Conservation (phyloP, 2,797 vertebrate genomes). For the Microctenopoma lineatum region DNA sequence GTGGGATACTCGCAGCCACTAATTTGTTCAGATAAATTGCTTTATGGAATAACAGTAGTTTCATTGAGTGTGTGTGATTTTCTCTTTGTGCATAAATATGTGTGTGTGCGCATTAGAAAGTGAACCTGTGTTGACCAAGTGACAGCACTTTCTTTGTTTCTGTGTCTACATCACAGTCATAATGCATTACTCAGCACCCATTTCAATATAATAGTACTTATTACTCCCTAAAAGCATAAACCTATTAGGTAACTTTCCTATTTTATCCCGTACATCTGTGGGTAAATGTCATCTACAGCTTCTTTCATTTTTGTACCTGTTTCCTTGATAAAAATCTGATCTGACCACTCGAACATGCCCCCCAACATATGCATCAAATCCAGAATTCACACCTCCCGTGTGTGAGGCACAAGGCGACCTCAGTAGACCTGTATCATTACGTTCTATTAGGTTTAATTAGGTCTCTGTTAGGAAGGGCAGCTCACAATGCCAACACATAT, state of each 20-base stretch:
- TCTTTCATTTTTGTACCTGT: background rate
- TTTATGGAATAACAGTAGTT: conserved; percentile 47
- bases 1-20: conserved; percentile 47
- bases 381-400: conserved; percentile 7
- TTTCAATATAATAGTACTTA: conserved; percentile 15
- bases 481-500: conserved; percentile 17
- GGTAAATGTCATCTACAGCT: background rate
- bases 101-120: conserved; percentile 19
- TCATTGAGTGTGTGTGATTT: conserved; percentile 44
- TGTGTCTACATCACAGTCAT: conserved; percentile 1
- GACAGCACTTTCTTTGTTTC: conserved; percentile 24
- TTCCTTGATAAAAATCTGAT: background rate
- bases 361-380: background rate
- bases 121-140: conserved; percentile 26
- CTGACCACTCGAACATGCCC: background rate
- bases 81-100: conserved; percentile 4
- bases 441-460: conserved; percentile 53
- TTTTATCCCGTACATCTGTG: background rate
- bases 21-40: conserved; percentile 58
- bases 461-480: conserved; percentile 23
- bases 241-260: conserved; percentile 3
- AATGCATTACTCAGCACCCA: conserved; percentile 33
- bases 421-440: conserved; percentile 30
- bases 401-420: conserved; percentile 6
- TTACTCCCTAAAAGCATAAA: conserved; percentile 11